These are phyloP conservation scores for Halisarca cf. caerulea DNA, from an alignment of 37 sponge, comb jelly and placozoan genomes.

Conservation along the genomic window DNA sequence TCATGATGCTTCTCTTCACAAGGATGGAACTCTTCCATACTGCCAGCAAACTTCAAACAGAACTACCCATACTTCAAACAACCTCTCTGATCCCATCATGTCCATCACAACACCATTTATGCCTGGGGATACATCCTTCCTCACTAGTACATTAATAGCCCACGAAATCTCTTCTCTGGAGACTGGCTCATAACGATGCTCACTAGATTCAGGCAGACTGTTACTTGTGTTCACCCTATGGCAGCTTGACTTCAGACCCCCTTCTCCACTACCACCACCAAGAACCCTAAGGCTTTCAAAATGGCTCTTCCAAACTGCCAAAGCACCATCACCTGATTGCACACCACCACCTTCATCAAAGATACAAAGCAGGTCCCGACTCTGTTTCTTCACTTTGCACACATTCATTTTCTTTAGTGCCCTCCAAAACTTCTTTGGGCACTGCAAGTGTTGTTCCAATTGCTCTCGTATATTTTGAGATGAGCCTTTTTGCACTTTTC, in stretches of 20 bases:
- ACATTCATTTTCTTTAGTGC: neutral
- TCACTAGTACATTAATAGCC: neutral
- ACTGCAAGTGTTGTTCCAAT: neutral
- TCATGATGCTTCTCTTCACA: neutral
- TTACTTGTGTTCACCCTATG: neutral
- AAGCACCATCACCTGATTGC: neutral
- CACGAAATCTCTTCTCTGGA: constrained; percentile 12
- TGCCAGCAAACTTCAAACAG: constrained; percentile 4
- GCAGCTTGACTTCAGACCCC: neutral
- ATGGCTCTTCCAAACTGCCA: neutral
- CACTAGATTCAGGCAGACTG: neutral
- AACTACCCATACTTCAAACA: neutral
- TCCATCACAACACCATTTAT: neutral
- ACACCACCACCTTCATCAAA: too few species aligned
- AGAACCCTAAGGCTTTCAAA: neutral
- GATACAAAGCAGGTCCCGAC: too few species aligned
- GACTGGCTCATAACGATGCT: neutral
- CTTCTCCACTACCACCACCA: neutral
- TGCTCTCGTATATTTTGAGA: neutral
- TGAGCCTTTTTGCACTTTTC: neutral
- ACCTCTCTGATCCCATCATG: neutral
- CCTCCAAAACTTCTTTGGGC: constrained; percentile 16
- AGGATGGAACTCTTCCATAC: neutral
- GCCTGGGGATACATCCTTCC: neutral
- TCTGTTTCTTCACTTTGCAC: neutral